Base-by-base conservation (phyloP, 2,888 invertebrate species). In the Apamea anceps region DNA sequence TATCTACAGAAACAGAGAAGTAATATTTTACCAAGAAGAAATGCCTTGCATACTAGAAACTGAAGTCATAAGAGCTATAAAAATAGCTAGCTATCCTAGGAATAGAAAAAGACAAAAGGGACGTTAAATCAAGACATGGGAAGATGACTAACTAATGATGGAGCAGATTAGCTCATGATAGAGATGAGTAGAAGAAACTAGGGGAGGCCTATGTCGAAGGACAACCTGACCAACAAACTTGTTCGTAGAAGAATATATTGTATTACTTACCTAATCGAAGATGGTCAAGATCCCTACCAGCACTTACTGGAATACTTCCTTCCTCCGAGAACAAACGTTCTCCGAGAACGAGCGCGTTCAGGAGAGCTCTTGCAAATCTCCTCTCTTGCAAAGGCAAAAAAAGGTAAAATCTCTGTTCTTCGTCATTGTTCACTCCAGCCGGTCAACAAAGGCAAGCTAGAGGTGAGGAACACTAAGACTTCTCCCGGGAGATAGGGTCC, bases 11-110 rank as follows among this genome's bases (percentile, higher is more conserved):
- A n/a, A n/a, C 13, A 60, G 13, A n/a, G n/a, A n/a, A 6, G n/a
- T 60, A 60, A 32, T 12, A 42, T 8, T 10, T 32, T 60, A 60
- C 5, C 13, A 60, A 60, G 60, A n/a, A 13, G n/a, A 13, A 60
- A n/a, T 60, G 57, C 57, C 57, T n/a, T 60, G 60, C n/a, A n/a
- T 60, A n/a, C n/a, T 60, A 60, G 60, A 60, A 60, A 60, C 60
- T 60, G 1, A n/a, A 60, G n/a, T 60, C 12, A 13, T n/a, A n/a
- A 12, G 4, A 60, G 60, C 12, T 60, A n/a, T n/a, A 5, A 12
- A 60, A n/a, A 54, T 6, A 54, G 37, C 37, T 37, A 37, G 37
- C 37, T 37, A 54, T 8, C 54, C 21, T 21, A 28, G n/a, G 28
- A 28, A 28, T 15, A 15, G 60, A 13, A 60, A 4, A 60, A 60